phyloP scores from a whole-genome alignment of 64 coral and sea anemone species.

The Exaiptasia diaphana region DNA sequence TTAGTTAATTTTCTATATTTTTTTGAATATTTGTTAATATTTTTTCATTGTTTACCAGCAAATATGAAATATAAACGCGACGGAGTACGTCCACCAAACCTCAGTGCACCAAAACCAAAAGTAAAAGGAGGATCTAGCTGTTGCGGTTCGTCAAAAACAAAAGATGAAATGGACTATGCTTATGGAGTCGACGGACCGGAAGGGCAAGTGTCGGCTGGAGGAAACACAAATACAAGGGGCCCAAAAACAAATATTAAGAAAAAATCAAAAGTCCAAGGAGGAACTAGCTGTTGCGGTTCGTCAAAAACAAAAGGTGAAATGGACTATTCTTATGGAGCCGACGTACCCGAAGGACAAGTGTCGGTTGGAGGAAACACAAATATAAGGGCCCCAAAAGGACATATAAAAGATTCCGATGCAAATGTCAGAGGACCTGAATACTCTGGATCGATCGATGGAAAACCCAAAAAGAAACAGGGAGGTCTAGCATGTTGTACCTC shows the following conservation, averaged over 20 bases:
- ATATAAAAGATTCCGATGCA: too few relatives aligned
- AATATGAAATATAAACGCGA: constrained; percentile 6
- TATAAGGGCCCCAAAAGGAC: too few relatives aligned
- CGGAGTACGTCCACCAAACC: neutral
- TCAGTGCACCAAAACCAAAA: neutral
- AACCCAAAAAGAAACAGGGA: neutral
- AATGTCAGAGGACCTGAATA: neutral
- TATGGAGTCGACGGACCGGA: neutral
- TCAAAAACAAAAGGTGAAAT: constrained; percentile 19
- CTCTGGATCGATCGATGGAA: neutral
- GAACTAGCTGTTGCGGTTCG: neutral
- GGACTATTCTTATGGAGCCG: constrained; percentile 4
- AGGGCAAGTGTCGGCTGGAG: neutral
- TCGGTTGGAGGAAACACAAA: neutral
- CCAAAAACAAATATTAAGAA: too few relatives aligned
- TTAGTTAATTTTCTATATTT: too few relatives aligned
- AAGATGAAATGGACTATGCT: constrained; percentile 12
- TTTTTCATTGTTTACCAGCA: neutral
- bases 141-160: constrained; percentile 9
- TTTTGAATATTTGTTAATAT: too few relatives aligned
- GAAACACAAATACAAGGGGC: neutral
- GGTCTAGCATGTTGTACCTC: neutral
- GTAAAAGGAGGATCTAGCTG: neutral
- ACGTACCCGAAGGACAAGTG: neutral
- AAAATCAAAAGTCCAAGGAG: too few relatives aligned